Conservation (phyloP, 2,797 vertebrate species). For the Distichodus sexfasciatus region DNA sequence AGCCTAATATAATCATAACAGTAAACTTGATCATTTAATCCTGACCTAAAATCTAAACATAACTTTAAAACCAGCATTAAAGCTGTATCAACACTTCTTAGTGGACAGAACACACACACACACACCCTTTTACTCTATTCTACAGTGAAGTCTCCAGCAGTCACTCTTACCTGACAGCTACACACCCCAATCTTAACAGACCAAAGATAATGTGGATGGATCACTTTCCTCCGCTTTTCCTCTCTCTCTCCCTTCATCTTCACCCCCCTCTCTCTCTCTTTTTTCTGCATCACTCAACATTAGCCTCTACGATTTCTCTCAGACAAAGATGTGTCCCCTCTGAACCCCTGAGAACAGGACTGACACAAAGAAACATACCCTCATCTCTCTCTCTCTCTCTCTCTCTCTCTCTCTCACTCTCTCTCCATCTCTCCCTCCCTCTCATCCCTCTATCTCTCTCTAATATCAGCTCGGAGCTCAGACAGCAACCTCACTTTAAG, state of each 20-base stretch:
- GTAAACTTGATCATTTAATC: no score
- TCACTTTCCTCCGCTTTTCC: not conserved
- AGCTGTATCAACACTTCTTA: no score
- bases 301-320: constrained; percentile 8
- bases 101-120: no score
- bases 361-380: constrained; percentile 2
- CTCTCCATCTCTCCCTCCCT: not conserved
- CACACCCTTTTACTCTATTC: no score
- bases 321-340: constrained; percentile 9
- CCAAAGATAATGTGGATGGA: constrained; percentile 17
- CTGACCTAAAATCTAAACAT: no score
- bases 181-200: not conserved
- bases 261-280: constrained; percentile 1
- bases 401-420: not conserved
- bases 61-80: no score
- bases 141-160: no score
- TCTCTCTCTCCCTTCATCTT: not conserved
- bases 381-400: not conserved
- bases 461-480: not conserved
- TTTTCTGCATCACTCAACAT: constrained; percentile 23
- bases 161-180: not conserved
- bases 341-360: constrained; percentile 3
- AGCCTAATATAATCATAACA: no score
- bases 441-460: not conserved
- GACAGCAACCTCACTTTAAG: not conserved